Base-by-base conservation (phyloP, 2,888 invertebrate species). In the Ashinkailepas kermadecensis region DNA sequence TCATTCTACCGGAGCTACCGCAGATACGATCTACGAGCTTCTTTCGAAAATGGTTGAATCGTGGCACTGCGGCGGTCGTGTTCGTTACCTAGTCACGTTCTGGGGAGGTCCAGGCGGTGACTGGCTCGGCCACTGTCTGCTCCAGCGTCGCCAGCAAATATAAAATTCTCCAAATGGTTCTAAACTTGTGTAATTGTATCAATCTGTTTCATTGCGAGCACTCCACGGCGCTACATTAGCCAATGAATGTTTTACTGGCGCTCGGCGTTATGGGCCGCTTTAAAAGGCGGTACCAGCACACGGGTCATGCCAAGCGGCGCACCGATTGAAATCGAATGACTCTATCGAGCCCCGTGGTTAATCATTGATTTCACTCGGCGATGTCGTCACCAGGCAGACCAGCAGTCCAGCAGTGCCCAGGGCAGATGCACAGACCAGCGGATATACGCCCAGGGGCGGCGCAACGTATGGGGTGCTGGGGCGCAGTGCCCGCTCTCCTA, bases 121-220 rank as follows among this genome's bases (percentile, higher is more conserved):
- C 65, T n/a, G n/a, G 65, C 65, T 23, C 39, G 39, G 25, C 70
- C 10, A 15, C 25, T 25, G 13, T 7, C 25, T 21, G 25, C 70
- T 3, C 10, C 39, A 39, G 39, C 3, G 11, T 39, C 39, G 39
- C 25, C 25, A 13, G 39, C 70, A 39, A 3, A 70, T 39, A 70
- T 39, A 70, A 25, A 74, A 74, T 74, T 25, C 74, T 54, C 39
- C 74, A 74, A 74, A 74, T 74, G 74, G 54, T 54, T 74, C 54
- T 74, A 74, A 74, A 74, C 74, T 74, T 74, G 74, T 39, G 25
- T 74, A 74, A 74, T 54, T 11, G 74, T 54, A 74, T 74, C 74
- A 74, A 74, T 74, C 74, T 54, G 74, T 54, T 74, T 74, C 74
- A 54, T 0, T 54, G 13, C 54, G 74, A 54, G 54, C 39, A 54